phyloP scores from a whole-genome alignment of 2,113 vertebrate genomes.

The Peromyscus maniculatus region DNA sequence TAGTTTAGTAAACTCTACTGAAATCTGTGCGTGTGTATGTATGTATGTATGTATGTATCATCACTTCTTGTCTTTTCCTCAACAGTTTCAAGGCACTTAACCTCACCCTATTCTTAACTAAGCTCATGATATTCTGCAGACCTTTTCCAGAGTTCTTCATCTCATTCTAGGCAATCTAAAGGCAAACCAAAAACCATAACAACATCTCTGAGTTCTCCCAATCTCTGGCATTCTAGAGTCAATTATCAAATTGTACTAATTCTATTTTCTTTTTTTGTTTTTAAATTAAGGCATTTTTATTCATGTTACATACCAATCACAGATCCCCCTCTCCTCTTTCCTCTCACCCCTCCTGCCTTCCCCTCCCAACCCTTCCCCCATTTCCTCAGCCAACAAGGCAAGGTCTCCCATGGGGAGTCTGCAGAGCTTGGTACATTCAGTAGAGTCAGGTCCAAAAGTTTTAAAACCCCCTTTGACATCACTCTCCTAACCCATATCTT shows the following conservation, averaged over 20 bases:
- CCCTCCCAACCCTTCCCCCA: too few relatives aligned
- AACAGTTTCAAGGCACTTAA: constrained; percentile 8
- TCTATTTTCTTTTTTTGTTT: background rate
- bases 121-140: constrained; percentile 38
- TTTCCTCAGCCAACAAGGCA: too few relatives aligned
- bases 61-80: background rate
- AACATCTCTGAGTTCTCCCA: background rate
- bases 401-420: too few relatives aligned
- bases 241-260: background rate
- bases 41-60: background rate
- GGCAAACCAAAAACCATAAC: background rate
- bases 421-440: too few relatives aligned
- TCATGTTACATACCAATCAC: too few relatives aligned
- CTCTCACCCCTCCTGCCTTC: too few relatives aligned
- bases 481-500: background rate
- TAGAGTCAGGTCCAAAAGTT: background rate
- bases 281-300: too few relatives aligned
- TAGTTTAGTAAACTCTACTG: background rate
- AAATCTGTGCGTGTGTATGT: background rate
- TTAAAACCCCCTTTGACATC: background rate
- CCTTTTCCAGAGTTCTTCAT: background rate
- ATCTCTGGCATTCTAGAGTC: background rate
- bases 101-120: background rate
- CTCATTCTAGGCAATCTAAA: background rate
- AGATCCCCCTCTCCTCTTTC: too few relatives aligned